These are phyloP conservation scores for Lepetodrilus schrolli DNA, from an alignment of 2,888 invertebrate species.

Conservation along the genomic window DNA sequence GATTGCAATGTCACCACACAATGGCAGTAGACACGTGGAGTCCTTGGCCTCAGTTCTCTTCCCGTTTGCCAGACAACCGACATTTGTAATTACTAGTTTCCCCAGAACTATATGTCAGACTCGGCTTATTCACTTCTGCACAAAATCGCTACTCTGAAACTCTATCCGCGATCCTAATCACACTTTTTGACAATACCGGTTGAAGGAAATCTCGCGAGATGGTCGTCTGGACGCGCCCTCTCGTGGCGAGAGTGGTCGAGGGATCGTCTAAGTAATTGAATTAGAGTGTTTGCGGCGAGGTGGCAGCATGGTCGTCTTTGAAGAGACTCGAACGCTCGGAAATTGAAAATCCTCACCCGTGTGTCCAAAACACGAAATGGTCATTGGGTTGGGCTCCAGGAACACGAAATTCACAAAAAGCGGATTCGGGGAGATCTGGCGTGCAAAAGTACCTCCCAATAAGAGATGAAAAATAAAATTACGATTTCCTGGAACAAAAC, in stretches of 20 bases:
- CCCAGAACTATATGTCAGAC: conserved; percentile 12
- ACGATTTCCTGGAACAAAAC: conserved; percentile 8
- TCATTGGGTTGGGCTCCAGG: not conserved
- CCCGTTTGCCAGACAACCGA: not conserved
- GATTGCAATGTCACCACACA: not conserved
- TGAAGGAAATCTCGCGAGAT: conserved; percentile 24
- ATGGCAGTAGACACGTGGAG: not conserved
- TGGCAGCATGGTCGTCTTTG: conserved; percentile 4
- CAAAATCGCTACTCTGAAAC: conserved; percentile 22
- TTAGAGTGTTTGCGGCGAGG: conserved; percentile 10
- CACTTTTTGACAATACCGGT: conserved; percentile 23
- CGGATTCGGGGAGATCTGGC: conserved; percentile 1
- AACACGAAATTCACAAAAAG: conserved; percentile 27
- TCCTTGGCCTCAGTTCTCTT: not conserved
- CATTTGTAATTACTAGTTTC: conserved; percentile 2
- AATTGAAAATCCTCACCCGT: conserved; percentile 11
- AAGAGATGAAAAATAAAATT: conserved; percentile 23
- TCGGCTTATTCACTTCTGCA: conserved; percentile 23
- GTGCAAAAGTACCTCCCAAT: not conserved
- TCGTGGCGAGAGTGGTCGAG: not conserved
- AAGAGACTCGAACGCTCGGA: conserved; percentile 9
- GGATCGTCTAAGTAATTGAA: conserved; percentile 21
- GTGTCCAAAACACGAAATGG: conserved; percentile 18
- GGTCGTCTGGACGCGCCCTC: conserved; percentile 15
- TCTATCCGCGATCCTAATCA: conserved; percentile 23